Percentiles rank a stretch among this genome's conserved stretches.
Evolutionary conservation across 2,113 vertebrate genomes (phyloP).

Genomic region (Motacilla tschutschensis): DNA sequence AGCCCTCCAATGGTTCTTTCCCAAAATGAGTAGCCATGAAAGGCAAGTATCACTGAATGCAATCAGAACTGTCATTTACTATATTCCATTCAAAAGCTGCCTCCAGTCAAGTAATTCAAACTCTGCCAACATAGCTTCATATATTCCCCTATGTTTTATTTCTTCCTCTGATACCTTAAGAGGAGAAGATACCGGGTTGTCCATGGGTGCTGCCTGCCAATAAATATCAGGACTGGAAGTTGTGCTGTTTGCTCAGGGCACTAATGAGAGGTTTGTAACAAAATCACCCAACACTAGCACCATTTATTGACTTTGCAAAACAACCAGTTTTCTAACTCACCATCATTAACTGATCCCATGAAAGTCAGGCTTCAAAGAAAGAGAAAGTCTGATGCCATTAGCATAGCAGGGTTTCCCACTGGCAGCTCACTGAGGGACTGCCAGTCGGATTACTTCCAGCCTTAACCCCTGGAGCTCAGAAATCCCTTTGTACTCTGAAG

Average conservation of each 20-base stretch:
- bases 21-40: neutral
- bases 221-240: neutral
- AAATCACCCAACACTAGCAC: neutral
- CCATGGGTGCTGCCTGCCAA: neutral
- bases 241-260: neutral
- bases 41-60: neutral
- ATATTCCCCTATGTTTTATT: neutral
- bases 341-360: neutral
- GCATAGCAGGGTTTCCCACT: neutral
- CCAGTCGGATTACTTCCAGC: neutral
- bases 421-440: neutral
- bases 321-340: neutral
- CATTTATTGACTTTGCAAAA: slow-evolving; percentile 8
- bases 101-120: neutral
- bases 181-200: neutral
- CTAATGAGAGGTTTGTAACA: neutral
- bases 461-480: neutral
- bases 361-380: slow-evolving; percentile 2
- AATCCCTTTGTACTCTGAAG: neutral
- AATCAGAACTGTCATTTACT: neutral
- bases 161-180: neutral
- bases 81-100: neutral
- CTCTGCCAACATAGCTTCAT: neutral
- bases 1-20: neutral
- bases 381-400: neutral